phyloP scores from a whole-genome alignment of 2,888 invertebrate species.

The Hemistola chrysoprasaria region DNA sequence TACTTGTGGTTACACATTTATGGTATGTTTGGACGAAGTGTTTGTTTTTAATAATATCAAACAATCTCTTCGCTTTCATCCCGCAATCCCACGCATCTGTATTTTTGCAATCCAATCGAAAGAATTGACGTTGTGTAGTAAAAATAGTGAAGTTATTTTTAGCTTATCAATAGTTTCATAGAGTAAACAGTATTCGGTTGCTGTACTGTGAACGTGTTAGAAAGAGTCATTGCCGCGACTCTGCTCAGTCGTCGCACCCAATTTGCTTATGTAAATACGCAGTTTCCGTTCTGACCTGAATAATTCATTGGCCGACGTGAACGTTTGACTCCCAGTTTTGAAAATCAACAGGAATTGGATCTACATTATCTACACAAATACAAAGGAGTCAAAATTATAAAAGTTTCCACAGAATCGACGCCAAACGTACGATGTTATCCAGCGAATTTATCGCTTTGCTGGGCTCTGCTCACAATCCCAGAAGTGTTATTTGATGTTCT shows the following conservation, averaged over 20 bases:
- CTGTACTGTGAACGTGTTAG: slow-evolving; percentile 35
- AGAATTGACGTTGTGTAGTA: background rate
- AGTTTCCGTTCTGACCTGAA: slow-evolving; percentile 76
- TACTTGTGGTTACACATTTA: too few species aligned
- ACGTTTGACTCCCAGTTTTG: slow-evolving; percentile 72
- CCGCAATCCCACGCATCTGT: too few species aligned
- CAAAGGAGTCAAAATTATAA: slow-evolving; percentile 58
- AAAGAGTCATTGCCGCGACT: slow-evolving; percentile 37
- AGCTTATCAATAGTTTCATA: slow-evolving; percentile 19
- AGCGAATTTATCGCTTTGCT: background rate
- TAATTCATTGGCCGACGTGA: slow-evolving; percentile 72
- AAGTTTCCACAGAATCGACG: slow-evolving; percentile 29
- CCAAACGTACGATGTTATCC: background rate
- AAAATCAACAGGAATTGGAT: slow-evolving; percentile 67
- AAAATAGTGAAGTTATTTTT: slow-evolving; percentile 11
- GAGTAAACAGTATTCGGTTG: slow-evolving; percentile 26
- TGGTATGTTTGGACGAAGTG: too few species aligned
- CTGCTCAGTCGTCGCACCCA: slow-evolving; percentile 65
- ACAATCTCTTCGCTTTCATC: too few species aligned
- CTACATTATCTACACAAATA: slow-evolving; percentile 51
- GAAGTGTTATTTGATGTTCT: too few species aligned
- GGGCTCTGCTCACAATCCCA: too few species aligned
- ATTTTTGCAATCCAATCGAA: too few species aligned
- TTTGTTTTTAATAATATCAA: too few species aligned
- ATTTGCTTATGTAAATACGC: slow-evolving; percentile 81